Conservation (phyloP, 2,113 vertebrate species). For the Nannospalax galili region DNA sequence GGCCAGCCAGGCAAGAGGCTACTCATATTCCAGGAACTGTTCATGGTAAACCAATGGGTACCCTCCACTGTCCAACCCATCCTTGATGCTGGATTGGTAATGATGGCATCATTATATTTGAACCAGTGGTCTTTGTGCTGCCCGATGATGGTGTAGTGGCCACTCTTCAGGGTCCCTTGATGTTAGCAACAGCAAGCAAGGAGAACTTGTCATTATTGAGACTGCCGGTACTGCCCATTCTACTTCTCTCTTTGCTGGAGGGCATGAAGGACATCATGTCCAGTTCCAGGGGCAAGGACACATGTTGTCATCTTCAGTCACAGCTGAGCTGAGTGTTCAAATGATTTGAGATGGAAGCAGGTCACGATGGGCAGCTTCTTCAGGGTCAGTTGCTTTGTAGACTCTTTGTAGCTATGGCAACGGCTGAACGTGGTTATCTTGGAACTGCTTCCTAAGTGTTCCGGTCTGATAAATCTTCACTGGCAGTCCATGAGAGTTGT, state of each 20-base stretch:
- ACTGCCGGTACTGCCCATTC: constrained; percentile 97
- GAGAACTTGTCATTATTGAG: constrained; percentile 99
- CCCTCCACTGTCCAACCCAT: constrained; percentile 99
- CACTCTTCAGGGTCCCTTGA: constrained; percentile 99
- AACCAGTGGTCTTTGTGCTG: constrained; percentile 99
- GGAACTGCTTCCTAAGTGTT: no score
- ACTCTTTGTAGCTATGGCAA: no score
- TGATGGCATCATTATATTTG: constrained; percentile 99
- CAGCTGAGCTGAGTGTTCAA: no score
- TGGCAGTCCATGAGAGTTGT: no score
- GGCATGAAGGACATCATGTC: not conserved
- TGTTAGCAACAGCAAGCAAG: constrained; percentile 99
- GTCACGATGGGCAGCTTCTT: no score
- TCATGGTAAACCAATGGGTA: constrained; percentile 98
- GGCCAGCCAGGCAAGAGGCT: constrained; percentile 84
- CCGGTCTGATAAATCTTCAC: no score
- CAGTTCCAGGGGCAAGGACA: no score
- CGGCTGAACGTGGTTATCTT: no score
- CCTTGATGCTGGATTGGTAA: constrained; percentile 99
- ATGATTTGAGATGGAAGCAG: no score
- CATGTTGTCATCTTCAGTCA: no score
- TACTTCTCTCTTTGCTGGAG: constrained; percentile 99
- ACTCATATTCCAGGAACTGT: constrained; percentile 98
- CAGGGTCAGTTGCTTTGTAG: no score
- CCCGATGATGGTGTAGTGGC: constrained; percentile 99